These are phyloP conservation scores for Neosilurus mollespiculum DNA, from an alignment of 2,797 vertebrate genomes.

Conservation along the genomic window DNA sequence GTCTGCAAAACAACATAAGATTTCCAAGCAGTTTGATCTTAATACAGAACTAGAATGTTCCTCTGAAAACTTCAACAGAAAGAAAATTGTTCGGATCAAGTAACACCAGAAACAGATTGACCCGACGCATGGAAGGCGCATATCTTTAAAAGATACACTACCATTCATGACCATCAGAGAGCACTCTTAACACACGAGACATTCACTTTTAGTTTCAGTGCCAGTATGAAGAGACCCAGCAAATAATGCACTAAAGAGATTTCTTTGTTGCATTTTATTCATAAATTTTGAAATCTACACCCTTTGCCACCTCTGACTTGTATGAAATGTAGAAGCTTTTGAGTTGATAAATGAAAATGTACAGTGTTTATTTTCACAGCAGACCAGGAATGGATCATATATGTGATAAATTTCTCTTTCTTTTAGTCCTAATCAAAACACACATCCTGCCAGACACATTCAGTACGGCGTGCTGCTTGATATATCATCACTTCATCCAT, in stretches of 20 bases:
- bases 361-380: slow-evolving; percentile 21
- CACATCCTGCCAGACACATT: slow-evolving; percentile 28
- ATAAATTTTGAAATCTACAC: slow-evolving; percentile 10
- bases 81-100: slow-evolving; percentile 32
- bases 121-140: background rate
- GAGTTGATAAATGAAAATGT: slow-evolving; percentile 15
- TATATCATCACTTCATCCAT: slow-evolving; percentile 19
- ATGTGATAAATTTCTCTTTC: slow-evolving; percentile 32
- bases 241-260: slow-evolving; percentile 22
- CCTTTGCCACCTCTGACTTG: slow-evolving; percentile 6
- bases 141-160: slow-evolving; percentile 36
- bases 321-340: background rate
- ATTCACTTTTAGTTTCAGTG: background rate
- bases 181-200: slow-evolving; percentile 73
- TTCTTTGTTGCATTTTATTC: slow-evolving; percentile 39
- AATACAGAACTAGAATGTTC: slow-evolving; percentile 4
- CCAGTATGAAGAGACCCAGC: background rate
- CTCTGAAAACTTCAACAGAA: slow-evolving; percentile 8
- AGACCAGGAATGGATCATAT: slow-evolving; percentile 5
- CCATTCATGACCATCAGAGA: slow-evolving; percentile 68
- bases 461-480: slow-evolving; percentile 5
- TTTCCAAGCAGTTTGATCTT: slow-evolving; percentile 11
- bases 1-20: background rate
- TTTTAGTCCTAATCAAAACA: slow-evolving; percentile 33
- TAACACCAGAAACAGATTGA: slow-evolving; percentile 35